Conservation (phyloP, 2,113 vertebrate genomes). For the Myxocyprinus asiaticus region DNA sequence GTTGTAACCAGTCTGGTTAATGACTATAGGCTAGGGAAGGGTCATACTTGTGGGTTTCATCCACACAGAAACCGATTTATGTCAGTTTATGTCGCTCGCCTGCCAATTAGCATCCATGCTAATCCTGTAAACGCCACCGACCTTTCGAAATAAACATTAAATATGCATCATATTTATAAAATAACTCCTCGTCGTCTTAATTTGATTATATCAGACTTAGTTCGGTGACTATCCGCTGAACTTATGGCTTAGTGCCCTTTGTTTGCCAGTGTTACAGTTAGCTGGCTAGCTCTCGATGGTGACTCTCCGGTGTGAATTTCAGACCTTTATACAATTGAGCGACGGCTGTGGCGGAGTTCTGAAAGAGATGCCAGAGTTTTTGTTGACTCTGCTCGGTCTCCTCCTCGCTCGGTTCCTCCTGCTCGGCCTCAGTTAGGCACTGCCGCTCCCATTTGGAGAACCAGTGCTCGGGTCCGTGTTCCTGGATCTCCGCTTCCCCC, state of each 20-base stretch:
- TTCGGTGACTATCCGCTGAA: background rate
- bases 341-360: slow-evolving; percentile 92
- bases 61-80: background rate
- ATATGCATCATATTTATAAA: background rate
- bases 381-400: slow-evolving; percentile 87
- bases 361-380: slow-evolving; percentile 95
- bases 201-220: background rate
- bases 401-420: slow-evolving; percentile 83
- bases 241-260: slow-evolving; percentile 37
- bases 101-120: slow-evolving; percentile 29
- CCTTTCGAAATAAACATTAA: background rate
- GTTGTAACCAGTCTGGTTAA: background rate
- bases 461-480: slow-evolving; percentile 96
- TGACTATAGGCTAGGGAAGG: background rate
- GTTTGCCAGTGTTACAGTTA: slow-evolving; percentile 15
- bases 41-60: background rate
- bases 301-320: background rate
- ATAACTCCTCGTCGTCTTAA: background rate
- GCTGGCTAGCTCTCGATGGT: slow-evolving; percentile 19
- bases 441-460: slow-evolving; percentile 97
- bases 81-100: background rate
- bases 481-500: slow-evolving; percentile 91
- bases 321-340: slow-evolving; percentile 98
- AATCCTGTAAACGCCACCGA: slow-evolving; percentile 21
- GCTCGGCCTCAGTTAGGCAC: slow-evolving; percentile 91